Base-by-base conservation (phyloP, 2,113 vertebrate genomes). In the Aegotheles bennettii region DNA sequence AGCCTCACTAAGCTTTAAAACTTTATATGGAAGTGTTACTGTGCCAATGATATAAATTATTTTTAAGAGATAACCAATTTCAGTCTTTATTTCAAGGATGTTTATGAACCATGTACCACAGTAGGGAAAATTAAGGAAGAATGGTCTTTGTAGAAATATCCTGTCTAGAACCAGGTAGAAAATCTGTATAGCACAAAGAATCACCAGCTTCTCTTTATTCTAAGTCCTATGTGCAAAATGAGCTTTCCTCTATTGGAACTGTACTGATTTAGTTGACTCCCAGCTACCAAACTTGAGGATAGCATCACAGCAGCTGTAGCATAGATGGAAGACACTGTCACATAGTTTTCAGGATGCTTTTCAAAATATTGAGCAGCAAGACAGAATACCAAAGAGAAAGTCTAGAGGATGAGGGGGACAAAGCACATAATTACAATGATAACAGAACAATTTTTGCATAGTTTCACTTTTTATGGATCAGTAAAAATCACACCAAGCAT, bases 401-500 rank as follows among this genome's bases (percentile, higher is more conserved):
- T 48, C 23, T 26, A 53, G 24, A 51, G 7, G 5, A 29, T 10
- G 1, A 26, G 10, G 11, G 13, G 2, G 11, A 11, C 0, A 5
- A 18, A 43, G 3, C 14, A 61, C 25, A 21, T 92, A 84, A 64
- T 48, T 47, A 56, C 26, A 14, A 40, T 33, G 5, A 53, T 24
- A 76, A 91, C 87, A 4, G 10, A 90, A 23, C 4, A 47, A 40
- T 87, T 83, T 71, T 89, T 36, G 33, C 25, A 84, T 24, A 85
- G 25, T 64, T 92, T 95, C 67, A 71, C 18, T 88, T 93, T 64
- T 84, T 80, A 73, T 73, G n/a, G n/a, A 74, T 63, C 11, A 9
- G 10, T 35, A 70, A 82, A 81, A 70, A 51, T 38, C 29, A 63
- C 12, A 68, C 9, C 29, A 87, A 85, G 31, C 24, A 68, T 48